Evolutionary conservation across 2,113 vertebrate genomes (phyloP), one percentile per base, ranked within the genome.

Genomic region (Anthoscopus minutus): DNA sequence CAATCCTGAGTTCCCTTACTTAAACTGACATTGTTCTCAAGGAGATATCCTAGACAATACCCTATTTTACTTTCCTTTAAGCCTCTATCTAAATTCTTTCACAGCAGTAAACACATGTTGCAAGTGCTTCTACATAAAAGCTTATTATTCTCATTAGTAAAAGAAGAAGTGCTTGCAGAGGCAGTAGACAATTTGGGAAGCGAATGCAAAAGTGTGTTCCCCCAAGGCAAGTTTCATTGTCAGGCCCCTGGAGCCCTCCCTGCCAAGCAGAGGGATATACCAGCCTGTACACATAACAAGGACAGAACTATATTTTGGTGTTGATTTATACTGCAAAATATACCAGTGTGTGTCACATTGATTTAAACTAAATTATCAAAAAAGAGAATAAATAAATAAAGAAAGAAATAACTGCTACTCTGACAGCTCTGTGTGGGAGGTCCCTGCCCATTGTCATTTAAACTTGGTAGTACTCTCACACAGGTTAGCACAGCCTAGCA

Each of bases 101-200:
- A 72, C 86, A 87, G 89, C 81, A 53, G 89, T 86, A 91, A 96
- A 97, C 91, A 93, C 93, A 65, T 62, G 89, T 91, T 86, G 67
- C 82, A 92, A 96, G 67, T 23, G 51, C 62, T 87, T 89, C 89
- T 86, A 82, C 81, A 58, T 62, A 86, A 96, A 94, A 96, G 89
- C 89, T 93, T 95, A 86, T 95, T 96, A 94, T 95, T 96, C 85
- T 95, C 89, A 96, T 96, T 96, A 96, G 94, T 56, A 89, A 69
- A 91, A 93, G 92, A 90, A 92, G 93, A 97, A 97, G 79, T 78
- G 93, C 92, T 94, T 96, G 81, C 77, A 78, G 88, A 96, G 87
- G 89, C 87, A 94, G 77, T 40, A 94, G 89, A 88, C 91, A 93
- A 83, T 94, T 92, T 89, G 76, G 35, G 71, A 88, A 92, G 85